A percentile compares a stretch with the other conserved stretches of the same genome.
Conservation (phyloP, 2,797 vertebrate genomes). For the Macropus fuliginosus region DNA sequence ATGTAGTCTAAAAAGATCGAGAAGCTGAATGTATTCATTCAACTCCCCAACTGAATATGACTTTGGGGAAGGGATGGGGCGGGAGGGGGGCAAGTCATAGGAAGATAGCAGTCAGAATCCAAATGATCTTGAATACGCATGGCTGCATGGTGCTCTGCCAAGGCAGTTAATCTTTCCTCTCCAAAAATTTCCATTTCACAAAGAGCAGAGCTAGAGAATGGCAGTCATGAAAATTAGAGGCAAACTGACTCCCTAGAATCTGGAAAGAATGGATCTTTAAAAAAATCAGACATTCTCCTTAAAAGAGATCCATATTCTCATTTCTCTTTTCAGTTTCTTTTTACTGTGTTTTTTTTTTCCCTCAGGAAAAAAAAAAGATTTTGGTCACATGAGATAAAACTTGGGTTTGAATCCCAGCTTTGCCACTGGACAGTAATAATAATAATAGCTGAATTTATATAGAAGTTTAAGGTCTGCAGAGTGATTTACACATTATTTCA, state of each 20-base stretch:
- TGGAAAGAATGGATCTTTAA: not conserved
- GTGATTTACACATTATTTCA: not conserved
- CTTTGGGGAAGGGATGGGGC: not conserved
- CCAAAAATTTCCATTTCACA: not conserved
- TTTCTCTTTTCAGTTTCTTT: not conserved
- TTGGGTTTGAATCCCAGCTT: not conserved
- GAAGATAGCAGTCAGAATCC: not conserved
- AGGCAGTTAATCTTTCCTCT: not conserved
- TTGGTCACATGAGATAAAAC: not conserved
- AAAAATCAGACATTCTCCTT: not conserved
- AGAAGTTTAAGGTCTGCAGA: not conserved
- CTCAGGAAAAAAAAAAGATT: not conserved
- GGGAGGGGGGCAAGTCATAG: not conserved
- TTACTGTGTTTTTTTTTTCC: not conserved
- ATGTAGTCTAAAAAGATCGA: not conserved
- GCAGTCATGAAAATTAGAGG: not conserved
- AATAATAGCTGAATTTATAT: not conserved
- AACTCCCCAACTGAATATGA: not conserved
- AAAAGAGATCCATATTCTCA: not conserved
- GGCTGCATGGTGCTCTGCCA: not conserved
- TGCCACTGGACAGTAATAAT: not conserved
- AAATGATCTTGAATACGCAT: not conserved
- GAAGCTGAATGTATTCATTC: not conserved
- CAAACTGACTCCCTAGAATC: not conserved
- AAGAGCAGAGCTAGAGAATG: not conserved